These are phyloP conservation scores for Shargacucullia verbasci DNA, from an alignment of 2,888 invertebrate species.

Conservation along the genomic window DNA sequence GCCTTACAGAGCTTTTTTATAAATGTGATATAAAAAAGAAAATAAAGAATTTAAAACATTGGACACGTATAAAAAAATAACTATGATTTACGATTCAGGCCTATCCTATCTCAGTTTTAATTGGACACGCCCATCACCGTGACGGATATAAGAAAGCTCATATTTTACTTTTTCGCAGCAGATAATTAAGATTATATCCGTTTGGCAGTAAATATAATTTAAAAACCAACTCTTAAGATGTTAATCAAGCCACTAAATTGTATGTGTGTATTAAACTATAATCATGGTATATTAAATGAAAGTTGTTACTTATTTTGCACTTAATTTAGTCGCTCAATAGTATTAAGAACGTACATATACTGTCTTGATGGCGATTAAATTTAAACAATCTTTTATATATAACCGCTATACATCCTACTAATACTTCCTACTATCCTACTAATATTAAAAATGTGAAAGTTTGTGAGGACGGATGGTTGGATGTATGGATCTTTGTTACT, in stretches of 20 bases:
- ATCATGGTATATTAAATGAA: conserved; percentile 8
- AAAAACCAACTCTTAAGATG: conserved; percentile 16
- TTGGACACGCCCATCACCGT: conserved; percentile 32
- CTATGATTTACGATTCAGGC: conserved; percentile 9
- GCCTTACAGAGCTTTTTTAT: not conserved
- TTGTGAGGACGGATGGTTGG: too few species aligned
- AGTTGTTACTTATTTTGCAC: conserved; percentile 5
- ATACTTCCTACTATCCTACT: too few species aligned
- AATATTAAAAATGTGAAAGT: too few species aligned
- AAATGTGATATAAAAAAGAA: not conserved
- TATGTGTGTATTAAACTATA: conserved; percentile 20
- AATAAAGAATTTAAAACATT: conserved; percentile 3
- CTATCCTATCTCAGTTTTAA: conserved; percentile 13
- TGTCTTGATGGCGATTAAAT: too few species aligned
- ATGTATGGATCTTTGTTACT: too few species aligned
- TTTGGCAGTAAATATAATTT: conserved; percentile 32
- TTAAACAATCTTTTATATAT: too few species aligned
- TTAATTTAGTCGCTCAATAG: not conserved
- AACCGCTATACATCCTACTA: too few species aligned
- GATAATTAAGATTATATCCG: conserved; percentile 28
- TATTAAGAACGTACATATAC: too few species aligned
- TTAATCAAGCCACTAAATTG: conserved; percentile 21
- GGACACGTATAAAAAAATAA: not conserved
- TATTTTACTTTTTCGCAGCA: conserved; percentile 21
- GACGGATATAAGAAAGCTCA: conserved; percentile 22